Percentiles rank a stretch among this genome's conserved stretches.
phyloP scores from a whole-genome alignment of 2,888 invertebrate species.

The Eucriotettix oculatus region DNA sequence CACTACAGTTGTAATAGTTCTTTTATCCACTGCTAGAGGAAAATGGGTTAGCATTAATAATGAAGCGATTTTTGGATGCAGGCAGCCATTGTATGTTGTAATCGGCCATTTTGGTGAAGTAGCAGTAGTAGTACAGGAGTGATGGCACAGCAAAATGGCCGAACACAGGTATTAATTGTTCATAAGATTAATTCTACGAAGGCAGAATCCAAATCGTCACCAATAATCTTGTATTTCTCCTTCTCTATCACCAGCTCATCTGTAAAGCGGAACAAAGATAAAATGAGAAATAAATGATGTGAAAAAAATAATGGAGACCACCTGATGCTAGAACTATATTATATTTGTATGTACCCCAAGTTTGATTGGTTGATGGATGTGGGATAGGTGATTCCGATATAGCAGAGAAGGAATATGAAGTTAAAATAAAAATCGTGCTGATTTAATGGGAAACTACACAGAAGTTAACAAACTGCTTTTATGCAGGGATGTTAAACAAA shows the following conservation, averaged over 20 bases:
- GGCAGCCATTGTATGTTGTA: constrained; percentile 8
- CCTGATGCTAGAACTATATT: not conserved
- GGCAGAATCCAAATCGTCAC: constrained; percentile 98
- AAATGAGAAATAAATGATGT: constrained; percentile 3
- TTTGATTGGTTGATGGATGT: constrained; percentile 3
- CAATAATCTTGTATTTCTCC: constrained; percentile 99
- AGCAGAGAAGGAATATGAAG: not conserved
- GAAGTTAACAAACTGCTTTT: not conserved
- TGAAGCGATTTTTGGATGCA: constrained; percentile 5
- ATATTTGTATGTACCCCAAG: constrained; percentile 3
- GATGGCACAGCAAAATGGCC: constrained; percentile 15
- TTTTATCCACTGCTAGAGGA: not conserved
- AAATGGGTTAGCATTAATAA: constrained; percentile 6
- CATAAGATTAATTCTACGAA: constrained; percentile 66
- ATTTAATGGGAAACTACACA: constrained; percentile 9
- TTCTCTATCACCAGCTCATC: constrained; percentile 93
- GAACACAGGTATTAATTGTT: constrained; percentile 28
- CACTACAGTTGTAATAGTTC: not conserved
- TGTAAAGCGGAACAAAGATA: constrained; percentile 28
- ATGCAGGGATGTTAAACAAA: not conserved
- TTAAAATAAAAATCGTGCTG: constrained; percentile 15
- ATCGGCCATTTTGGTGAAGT: constrained; percentile 6
- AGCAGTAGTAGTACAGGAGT: constrained; percentile 12
- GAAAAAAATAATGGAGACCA: constrained; percentile 5
- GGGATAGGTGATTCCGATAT: not conserved